These are phyloP conservation scores for Orchesella cincta DNA, from an alignment of 1,140 invertebrate genomes.

Conservation along the genomic window DNA sequence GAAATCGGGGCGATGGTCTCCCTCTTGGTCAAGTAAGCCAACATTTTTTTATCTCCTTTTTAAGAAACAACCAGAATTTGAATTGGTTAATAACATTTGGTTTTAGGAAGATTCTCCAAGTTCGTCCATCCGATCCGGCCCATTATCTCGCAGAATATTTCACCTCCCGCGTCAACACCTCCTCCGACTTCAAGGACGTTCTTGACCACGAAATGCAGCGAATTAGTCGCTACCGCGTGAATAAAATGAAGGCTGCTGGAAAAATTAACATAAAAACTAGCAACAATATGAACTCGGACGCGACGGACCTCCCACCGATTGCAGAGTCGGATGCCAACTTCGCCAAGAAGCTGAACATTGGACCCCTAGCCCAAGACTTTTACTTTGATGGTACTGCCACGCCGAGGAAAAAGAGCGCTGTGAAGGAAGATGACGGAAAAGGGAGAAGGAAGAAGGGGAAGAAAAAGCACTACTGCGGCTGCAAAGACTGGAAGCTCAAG, in stretches of 20 bases:
- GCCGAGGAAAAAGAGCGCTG: neutral
- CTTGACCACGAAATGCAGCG: conserved; percentile 16
- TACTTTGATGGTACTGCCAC: neutral
- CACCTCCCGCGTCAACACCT: neutral
- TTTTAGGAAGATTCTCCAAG: conserved; percentile 24
- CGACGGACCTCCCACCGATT: neutral
- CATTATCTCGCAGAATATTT: conserved; percentile 31
- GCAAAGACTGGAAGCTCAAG: conserved; percentile 31
- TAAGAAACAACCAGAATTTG: neutral
- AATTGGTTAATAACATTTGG: neutral
- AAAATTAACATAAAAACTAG: neutral
- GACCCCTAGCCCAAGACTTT: conserved; percentile 13
- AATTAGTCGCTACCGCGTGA: conserved; percentile 14
- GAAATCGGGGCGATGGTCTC: conserved; percentile 33
- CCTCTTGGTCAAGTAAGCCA: too few relatives aligned
- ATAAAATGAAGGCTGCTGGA: neutral
- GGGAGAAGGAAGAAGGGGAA: neutral
- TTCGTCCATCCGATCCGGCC: conserved; percentile 10
- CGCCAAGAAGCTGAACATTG: conserved; percentile 5
- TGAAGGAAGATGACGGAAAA: neutral
- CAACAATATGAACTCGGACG: neutral
- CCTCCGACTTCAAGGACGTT: neutral
- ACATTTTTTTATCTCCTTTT: neutral
- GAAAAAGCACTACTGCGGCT: conserved; percentile 36
- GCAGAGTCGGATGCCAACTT: neutral